A percentile compares a stretch with the other conserved stretches of the same genome.
phyloP scores from a whole-genome alignment of 2,797 vertebrate species.

The Sebastes aleutianus region DNA sequence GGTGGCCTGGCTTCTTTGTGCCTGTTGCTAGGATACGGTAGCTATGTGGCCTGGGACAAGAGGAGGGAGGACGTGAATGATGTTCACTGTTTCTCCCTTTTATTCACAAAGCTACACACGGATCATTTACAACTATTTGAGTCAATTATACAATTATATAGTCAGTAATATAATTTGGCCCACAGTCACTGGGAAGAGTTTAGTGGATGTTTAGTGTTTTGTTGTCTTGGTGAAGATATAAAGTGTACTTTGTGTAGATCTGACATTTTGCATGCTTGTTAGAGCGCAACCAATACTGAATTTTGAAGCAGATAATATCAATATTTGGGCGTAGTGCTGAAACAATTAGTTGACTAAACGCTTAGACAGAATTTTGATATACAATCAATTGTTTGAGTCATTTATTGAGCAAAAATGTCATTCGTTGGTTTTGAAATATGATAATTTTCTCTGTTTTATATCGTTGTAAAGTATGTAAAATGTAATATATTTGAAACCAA shows the following conservation, averaged over 20 bases:
- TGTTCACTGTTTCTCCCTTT: constrained; percentile 45
- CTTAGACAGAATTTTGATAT: not conserved
- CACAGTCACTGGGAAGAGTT: not conserved
- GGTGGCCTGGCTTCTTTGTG: constrained; percentile 71
- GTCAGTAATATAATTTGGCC: not conserved
- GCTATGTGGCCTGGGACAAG: constrained; percentile 68
- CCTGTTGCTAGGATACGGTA: constrained; percentile 74
- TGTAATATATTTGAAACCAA: not conserved
- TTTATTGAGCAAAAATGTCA: not conserved
- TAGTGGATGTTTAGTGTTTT: not conserved
- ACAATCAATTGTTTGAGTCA: not conserved
- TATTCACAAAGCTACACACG: not conserved
- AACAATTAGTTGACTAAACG: not conserved
- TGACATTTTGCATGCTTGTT: not conserved
- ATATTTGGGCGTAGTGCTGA: not conserved
- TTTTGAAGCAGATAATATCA: not conserved
- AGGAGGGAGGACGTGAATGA: constrained; percentile 43
- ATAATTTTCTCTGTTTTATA: not conserved
- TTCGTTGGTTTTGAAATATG: not conserved
- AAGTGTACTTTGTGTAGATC: fast-evolving
- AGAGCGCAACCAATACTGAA: not conserved
- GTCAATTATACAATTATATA: constrained; percentile 18
- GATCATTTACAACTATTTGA: constrained; percentile 21
- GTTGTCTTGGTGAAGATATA: not conserved
- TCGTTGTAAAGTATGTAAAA: not conserved